Base-by-base conservation (phyloP, 2,797 vertebrate genomes). In the Halcyon smyrnensis region DNA sequence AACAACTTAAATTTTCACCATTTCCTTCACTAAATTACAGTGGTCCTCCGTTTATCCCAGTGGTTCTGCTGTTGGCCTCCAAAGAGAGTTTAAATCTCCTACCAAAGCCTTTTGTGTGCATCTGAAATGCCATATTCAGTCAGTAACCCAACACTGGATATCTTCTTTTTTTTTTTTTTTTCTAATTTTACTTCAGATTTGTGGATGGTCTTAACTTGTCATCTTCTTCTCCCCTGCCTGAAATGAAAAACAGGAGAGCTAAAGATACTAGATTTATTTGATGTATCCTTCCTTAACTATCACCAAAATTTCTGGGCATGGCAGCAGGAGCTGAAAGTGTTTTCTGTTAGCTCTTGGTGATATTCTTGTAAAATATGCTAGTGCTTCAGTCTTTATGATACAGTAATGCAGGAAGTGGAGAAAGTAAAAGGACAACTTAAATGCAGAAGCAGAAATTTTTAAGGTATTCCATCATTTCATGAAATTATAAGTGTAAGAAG, bases 1-100 rank as follows among this genome's bases (percentile, higher is more conserved):
- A 95, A 94, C 56, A 82, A 89, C 85, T 93, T 88, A 41, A 86
- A 87, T 95, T 96, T 93, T 84, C 74, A 85, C 68, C 4, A 50
- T 90, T 95, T 96, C 87, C 88, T 95, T 94, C 34, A n/a, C 36
- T 85, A 62, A 94, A 95, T 94, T 95, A 46, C 60, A 62, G 78
- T 64, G 67, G 67, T 90, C 88, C 67, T 87, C 51, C 68, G 34
- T 84, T 95, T 95, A 93, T 97, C 89, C 70, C 71, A 68, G 86
- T 79, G 56, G 80, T 93, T 96, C 85, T 95, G 34, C 54, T 88
- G 7, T 65, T 84, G 36, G 70, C 20, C 80, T 53, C 87, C 53
- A 70, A 64, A 89, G 76, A 78, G 50, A 70, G 48, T 89, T 95
- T 84, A 69, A 63, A 30, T 92, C 78, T 93, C 28, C 30, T 86